phyloP scores from a whole-genome alignment of 2,797 vertebrate genomes.

The Galagoides demidoff region DNA sequence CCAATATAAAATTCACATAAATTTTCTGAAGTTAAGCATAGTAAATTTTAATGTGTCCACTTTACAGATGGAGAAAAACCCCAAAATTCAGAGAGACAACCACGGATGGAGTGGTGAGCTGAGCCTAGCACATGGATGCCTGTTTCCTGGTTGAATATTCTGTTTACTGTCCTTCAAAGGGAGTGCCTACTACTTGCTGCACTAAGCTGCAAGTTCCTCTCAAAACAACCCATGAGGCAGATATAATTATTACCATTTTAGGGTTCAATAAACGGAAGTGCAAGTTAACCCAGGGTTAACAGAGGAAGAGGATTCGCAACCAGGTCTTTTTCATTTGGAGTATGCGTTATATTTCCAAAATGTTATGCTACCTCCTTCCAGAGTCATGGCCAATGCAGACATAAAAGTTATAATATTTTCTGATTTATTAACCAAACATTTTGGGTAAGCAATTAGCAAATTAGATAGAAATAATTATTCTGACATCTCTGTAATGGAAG shows the following conservation, averaged over 20 bases:
- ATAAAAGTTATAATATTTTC: background rate
- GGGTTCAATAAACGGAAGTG: background rate
- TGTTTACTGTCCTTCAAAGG: background rate
- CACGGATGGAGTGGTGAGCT: background rate
- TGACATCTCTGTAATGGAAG: background rate
- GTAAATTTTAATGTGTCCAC: background rate
- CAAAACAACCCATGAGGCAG: background rate
- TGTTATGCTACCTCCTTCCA: background rate
- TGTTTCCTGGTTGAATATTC: no score
- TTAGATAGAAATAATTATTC: background rate
- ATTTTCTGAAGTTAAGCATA: background rate
- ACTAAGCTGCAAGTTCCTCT: background rate
- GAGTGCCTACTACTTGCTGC: background rate
- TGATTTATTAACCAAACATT: background rate
- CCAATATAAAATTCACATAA: constrained; percentile 14
- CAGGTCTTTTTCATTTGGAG: background rate
- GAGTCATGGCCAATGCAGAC: background rate
- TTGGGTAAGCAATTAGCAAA: background rate
- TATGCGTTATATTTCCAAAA: background rate
- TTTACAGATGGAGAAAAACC: background rate
- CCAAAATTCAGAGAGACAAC: background rate
- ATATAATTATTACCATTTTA: background rate
- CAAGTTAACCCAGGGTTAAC: background rate
- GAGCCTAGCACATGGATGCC: background rate
- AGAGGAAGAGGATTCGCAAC: background rate